Evolutionary conservation across 2,797 vertebrate species (phyloP).

Genomic region (Sandelia bainsii): DNA sequence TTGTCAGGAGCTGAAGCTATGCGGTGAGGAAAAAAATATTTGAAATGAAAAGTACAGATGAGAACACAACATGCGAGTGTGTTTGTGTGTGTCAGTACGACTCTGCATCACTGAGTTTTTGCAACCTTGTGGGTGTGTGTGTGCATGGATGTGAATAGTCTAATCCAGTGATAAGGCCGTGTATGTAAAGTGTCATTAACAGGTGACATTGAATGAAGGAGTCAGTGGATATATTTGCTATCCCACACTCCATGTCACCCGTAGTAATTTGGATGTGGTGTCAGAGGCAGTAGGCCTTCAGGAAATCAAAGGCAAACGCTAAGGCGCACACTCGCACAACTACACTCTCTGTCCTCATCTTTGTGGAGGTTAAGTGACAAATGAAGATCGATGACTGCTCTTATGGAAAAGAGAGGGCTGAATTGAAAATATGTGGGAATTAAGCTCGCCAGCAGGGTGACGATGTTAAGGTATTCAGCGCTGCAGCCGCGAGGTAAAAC

Average conservation of each 20-base stretch:
- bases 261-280: conserved; percentile 83
- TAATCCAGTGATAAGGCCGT: conserved; percentile 69
- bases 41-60: conserved; percentile 59
- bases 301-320: conserved; percentile 83
- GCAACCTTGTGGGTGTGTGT: conserved; percentile 10
- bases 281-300: conserved; percentile 76
- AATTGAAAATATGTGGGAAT: conserved; percentile 82
- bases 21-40: conserved; percentile 34
- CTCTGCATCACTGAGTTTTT: conserved; percentile 34
- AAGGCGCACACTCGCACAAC: conserved; percentile 63
- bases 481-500: conserved; percentile 70
- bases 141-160: conserved; percentile 36
- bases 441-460: conserved; percentile 69
- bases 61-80: conserved; percentile 33
- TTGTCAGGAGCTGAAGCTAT: conserved; percentile 65
- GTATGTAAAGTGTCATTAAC: conserved; percentile 83
- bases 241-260: conserved; percentile 78
- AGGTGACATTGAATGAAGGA: conserved; percentile 87
- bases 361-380: conserved; percentile 85
- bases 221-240: conserved; percentile 83
- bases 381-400: conserved; percentile 87
- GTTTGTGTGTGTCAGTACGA: conserved; percentile 27
- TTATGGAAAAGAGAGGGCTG: conserved; percentile 81
- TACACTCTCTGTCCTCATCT: conserved; percentile 73
- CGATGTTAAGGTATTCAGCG: conserved; percentile 70